Evolutionary conservation across 1,140 invertebrate genomes (phyloP).

Genomic region (Eupeodes corollae): DNA sequence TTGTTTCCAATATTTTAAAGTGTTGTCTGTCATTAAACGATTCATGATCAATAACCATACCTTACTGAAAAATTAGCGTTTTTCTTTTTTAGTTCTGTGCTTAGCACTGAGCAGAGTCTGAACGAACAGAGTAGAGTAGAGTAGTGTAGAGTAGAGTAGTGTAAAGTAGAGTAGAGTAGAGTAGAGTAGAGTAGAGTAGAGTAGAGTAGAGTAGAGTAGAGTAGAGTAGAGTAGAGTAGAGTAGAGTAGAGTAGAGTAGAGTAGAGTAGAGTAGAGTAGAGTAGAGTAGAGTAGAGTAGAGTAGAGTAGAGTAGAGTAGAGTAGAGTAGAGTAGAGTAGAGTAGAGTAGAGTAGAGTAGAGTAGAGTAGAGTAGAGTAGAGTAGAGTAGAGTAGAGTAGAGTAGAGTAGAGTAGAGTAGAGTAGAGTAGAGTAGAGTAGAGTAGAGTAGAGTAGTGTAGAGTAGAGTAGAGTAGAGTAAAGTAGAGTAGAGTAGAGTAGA

Average conservation of each 20-base stretch:
- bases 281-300: too few species aligned
- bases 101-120: too few species aligned
- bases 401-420: background rate
- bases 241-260: background rate
- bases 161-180: background rate
- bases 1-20: too few species aligned
- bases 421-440: too few species aligned
- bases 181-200: background rate
- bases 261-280: too few species aligned
- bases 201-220: background rate
- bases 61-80: too few species aligned
- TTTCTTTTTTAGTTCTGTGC: too few species aligned
- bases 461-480: background rate
- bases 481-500: background rate
- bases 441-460: background rate
- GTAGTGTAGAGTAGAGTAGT: background rate
- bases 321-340: background rate
- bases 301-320: background rate
- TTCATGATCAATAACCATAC: too few species aligned
- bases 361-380: background rate
- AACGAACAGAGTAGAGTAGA: too few species aligned
- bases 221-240: background rate
- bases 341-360: background rate
- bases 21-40: too few species aligned
- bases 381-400: background rate